Evolutionary conservation across 1,140 invertebrate species (phyloP).

Genomic region (Drosophila equinoxialis): DNA sequence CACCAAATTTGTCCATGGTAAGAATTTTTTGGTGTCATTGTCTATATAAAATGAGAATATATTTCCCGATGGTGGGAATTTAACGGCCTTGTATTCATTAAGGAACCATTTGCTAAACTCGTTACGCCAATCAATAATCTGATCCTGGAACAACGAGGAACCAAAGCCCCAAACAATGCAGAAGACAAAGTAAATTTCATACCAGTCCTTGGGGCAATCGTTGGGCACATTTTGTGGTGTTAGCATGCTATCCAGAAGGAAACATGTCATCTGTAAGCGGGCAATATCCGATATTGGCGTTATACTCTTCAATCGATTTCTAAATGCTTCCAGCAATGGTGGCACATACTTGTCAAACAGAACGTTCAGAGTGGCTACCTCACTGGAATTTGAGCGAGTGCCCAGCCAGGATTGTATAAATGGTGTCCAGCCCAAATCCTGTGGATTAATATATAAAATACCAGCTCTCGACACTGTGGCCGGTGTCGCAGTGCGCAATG

Average conservation of each 20-base stretch:
- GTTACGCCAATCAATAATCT: slow-evolving; percentile 92
- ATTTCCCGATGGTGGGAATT: slow-evolving; percentile 91
- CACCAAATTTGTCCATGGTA: slow-evolving; percentile 93
- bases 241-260: slow-evolving; percentile 93
- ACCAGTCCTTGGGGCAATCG: slow-evolving; percentile 96
- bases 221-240: slow-evolving; percentile 90
- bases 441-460: slow-evolving; percentile 91
- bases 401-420: slow-evolving; percentile 96
- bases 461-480: slow-evolving; percentile 97
- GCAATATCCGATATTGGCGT: slow-evolving; percentile 95
- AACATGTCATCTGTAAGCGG: slow-evolving; percentile 94
- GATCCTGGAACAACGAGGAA: slow-evolving; percentile 94
- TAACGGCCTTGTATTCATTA: slow-evolving; percentile 95
- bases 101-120: slow-evolving; percentile 92
- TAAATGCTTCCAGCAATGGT: slow-evolving; percentile 89
- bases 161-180: slow-evolving; percentile 96
- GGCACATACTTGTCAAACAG: slow-evolving; percentile 98
- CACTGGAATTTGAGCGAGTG: slow-evolving; percentile 86
- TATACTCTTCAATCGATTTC: slow-evolving; percentile 93
- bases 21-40: slow-evolving; percentile 91
- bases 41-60: slow-evolving; percentile 97
- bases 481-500: slow-evolving; percentile 94
- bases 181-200: slow-evolving; percentile 97
- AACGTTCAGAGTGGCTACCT: slow-evolving; percentile 92
- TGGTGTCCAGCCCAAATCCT: slow-evolving; percentile 93